Percentiles rank a stretch among this genome's conserved stretches.
Conservation (phyloP, 2,888 invertebrate species). For the Baronia brevicornis region DNA sequence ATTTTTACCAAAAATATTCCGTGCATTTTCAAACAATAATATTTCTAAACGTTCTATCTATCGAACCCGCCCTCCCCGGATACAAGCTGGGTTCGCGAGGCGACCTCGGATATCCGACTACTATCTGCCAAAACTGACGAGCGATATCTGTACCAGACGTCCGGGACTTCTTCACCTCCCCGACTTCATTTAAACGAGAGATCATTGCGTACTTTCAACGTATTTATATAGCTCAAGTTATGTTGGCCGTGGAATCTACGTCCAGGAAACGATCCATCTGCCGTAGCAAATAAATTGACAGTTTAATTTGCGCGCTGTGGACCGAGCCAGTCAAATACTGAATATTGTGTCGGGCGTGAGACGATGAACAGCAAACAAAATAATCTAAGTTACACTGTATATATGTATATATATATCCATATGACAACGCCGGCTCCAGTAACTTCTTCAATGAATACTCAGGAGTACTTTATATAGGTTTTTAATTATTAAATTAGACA, state of each 20-base stretch:
- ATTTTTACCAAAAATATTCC: too few species aligned
- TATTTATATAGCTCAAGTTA: constrained; percentile 21
- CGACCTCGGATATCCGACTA: constrained; percentile 51
- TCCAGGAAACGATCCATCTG: constrained; percentile 51
- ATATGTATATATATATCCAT: too few species aligned
- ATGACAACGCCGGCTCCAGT: too few species aligned
- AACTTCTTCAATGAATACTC: too few species aligned
- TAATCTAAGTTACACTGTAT: too few species aligned
- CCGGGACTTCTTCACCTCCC: constrained; percentile 2
- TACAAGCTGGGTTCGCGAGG: constrained; percentile 41
- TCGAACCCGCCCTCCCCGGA: constrained; percentile 34
- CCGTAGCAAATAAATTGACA: constrained; percentile 50
- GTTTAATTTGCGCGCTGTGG: constrained; percentile 37
- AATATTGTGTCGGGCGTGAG: constrained; percentile 8
- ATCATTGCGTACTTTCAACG: constrained; percentile 2
- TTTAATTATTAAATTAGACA: too few species aligned
- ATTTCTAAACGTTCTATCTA: background rate
- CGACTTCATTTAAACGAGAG: constrained; percentile 2
- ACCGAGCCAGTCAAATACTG: constrained; percentile 8
- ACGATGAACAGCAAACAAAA: too few species aligned
- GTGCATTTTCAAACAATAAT: too few species aligned
- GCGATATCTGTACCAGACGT: constrained; percentile 3
- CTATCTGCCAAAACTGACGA: constrained; percentile 16
- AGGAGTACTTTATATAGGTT: too few species aligned
- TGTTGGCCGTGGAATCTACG: constrained; percentile 25